Base-by-base conservation (phyloP, 2,113 vertebrate species). In the Camelus dromedarius region DNA sequence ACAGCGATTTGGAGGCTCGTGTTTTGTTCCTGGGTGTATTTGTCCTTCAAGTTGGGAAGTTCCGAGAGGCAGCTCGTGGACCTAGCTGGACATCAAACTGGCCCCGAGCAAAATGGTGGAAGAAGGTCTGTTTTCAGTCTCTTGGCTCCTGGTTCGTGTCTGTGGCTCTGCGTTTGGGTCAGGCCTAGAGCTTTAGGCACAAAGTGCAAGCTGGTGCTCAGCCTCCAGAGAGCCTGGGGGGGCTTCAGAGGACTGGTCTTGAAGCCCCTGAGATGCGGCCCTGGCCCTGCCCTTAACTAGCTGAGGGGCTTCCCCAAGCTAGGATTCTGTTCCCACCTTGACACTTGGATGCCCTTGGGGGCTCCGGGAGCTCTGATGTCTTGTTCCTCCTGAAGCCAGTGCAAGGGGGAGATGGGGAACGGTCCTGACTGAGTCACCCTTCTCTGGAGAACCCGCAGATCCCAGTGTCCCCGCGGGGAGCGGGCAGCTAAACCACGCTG, bases 11-110 rank as follows among this genome's bases (percentile, higher is more conserved):
- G 32, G 75, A 80, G 19, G 83, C 56, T 83, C 13, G 20, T 76
- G 67, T 46, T 97, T 89, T 92, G 73, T 67, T 89, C 42, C 26
- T 69, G 42, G 28, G 32, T 83, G 22, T 66, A 90, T 96, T 93
- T 91, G 66, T 64, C 89, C 69, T 52, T 66, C 73, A 76, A 95
- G 58, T 46, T 77, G 19, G 62, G 10, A 83, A 87, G 24, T 67
- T 64, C 50, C 70, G n/a, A 82, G 42, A 64, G 72, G 62, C 15
- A 84, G n/a, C 11, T 79, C 69, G 42, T 85, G 42, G 56, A 30
- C 75, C 77, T 91, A 76, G 67, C 15, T 73, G 66, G 72, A 85
- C 38, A 50, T 7, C 3, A 3, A 93, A n/a, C 30, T 75, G 30
- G 15, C 72, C 42, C 26, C 87, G 86, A 92, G 73, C 50, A 96